A percentile compares a stretch with the other conserved stretches of the same genome.
Evolutionary conservation across 1,140 invertebrate species (phyloP).

Genomic region (Hypothenemus hampei): DNA sequence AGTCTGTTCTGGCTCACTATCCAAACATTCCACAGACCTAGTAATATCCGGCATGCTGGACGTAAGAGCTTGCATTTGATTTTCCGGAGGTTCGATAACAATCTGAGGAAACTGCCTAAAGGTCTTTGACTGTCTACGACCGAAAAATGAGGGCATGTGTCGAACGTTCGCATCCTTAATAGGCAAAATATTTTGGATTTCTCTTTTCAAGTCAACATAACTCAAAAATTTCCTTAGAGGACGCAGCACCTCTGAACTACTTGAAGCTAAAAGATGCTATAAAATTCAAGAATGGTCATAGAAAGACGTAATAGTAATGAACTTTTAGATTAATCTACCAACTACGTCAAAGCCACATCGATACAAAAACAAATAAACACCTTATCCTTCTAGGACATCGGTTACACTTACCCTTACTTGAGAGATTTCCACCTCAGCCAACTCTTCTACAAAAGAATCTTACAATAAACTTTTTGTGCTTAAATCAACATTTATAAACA

Average conservation of each 20-base stretch:
- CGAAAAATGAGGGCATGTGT: conserved; percentile 1
- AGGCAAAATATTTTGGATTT: conserved; percentile 40
- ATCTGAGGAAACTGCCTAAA: conserved; percentile 37
- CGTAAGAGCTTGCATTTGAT: conserved; percentile 29
- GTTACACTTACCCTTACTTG: conserved; percentile 38
- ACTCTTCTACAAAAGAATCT: not conserved
- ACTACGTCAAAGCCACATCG: no score
- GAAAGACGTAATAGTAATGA: no score
- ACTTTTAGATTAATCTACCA: no score
- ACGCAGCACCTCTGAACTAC: no score
- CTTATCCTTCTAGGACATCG: no score
- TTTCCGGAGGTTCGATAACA: conserved; percentile 36
- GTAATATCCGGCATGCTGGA: conserved; percentile 33
- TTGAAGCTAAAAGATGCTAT: no score
- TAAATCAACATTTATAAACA: not conserved
- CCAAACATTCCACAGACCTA: conserved; percentile 10
- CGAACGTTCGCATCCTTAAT: conserved; percentile 24
- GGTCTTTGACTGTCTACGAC: conserved; percentile 32
- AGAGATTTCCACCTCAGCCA: conserved; percentile 29
- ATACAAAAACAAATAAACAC: no score
- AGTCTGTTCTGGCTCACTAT: conserved; percentile 2
- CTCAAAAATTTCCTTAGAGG: conserved; percentile 36
- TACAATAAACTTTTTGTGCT: conserved; percentile 3
- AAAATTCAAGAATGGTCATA: no score
- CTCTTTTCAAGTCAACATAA: conserved; percentile 39